Evolutionary conservation across 2,113 vertebrate genomes (phyloP), one percentile per base, ranked within the genome.

Genomic region (Anarrhichthys ocellatus): DNA sequence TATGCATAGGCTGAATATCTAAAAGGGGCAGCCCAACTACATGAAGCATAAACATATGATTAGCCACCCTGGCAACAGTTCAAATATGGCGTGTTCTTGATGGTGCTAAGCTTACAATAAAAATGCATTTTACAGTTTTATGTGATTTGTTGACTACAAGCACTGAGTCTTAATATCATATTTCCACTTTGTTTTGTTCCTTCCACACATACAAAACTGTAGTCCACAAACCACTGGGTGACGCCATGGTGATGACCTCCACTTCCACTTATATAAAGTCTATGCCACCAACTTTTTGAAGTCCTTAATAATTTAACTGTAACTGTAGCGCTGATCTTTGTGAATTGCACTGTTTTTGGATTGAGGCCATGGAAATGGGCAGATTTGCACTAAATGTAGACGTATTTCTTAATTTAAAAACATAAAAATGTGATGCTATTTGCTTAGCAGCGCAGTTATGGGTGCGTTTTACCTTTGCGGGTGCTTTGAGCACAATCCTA

Each of bases 31-130:
- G 66, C 22, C 64, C 2, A 40, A 29, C 48, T n/a, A 6, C 4
- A 5, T 22, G 24, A 56, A 87, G 81, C 69, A 63, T 34, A 80
- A 89, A 64, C 69, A 85, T 62, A n/a, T 1, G 7, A 76, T 62
- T 32, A 81, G 50, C 67, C 64, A 29, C 38, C 59, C 18, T 52
- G 73, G 54, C 27, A 81, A 76, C 71, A 46, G 66, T 11, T 48
- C 3, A 14, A 56, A 67, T 22, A 4, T 63, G 52, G 66, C 20
- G 6, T 10, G 7, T n/a, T 58, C 17, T 42, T 15, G 2, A 24
- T 20, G n/a, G 54, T 48, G 50, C 61, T 11, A 7, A 32, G 63
- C n/a, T 29, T 9, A 66, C 2, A 44, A 9, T 63, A 69, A 24
- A 48, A 73, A 68, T 48, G 18, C 17, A 64, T 82, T 56, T 62